Evolutionary conservation across 2,113 vertebrate genomes (phyloP).

Genomic region (Notothenia rossii): DNA sequence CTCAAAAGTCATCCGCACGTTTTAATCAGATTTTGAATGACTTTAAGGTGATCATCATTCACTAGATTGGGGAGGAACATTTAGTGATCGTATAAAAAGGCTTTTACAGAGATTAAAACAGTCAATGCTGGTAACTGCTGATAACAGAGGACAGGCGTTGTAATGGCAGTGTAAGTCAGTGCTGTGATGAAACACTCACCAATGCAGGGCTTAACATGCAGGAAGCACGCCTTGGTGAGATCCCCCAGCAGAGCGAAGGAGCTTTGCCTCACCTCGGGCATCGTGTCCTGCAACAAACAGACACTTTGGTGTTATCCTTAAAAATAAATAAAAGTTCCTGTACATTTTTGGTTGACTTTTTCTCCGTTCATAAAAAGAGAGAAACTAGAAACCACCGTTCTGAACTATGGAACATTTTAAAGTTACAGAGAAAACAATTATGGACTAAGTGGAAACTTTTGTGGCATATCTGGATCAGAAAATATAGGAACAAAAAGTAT

Average conservation of each 20-base stretch:
- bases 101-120: neutral
- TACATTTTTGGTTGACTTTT: neutral
- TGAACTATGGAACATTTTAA: too few species aligned
- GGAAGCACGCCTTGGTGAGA: constrained; percentile 95
- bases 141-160: neutral
- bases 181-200: constrained; percentile 78
- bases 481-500: constrained; percentile 62
- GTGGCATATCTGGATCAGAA: constrained; percentile 61
- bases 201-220: constrained; percentile 95
- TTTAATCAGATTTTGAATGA: constrained; percentile 76
- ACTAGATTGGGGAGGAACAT: neutral
- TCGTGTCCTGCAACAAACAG: constrained; percentile 86
- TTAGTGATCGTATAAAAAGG: neutral
- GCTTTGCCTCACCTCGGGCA: constrained; percentile 96
- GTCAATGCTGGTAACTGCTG: neutral
- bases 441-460: too few species aligned
- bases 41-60: constrained; percentile 69
- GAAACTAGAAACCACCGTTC: neutral
- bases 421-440: too few species aligned
- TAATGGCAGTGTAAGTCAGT: neutral
- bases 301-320: neutral
- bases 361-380: neutral
- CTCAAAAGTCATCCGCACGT: constrained; percentile 41
- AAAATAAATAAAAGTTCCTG: too few species aligned
- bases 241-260: constrained; percentile 94